A percentile compares a stretch with the other conserved stretches of the same genome.
Evolutionary conservation across 2,888 invertebrate species (phyloP).

Genomic region (Mechanitis mazaeus): DNA sequence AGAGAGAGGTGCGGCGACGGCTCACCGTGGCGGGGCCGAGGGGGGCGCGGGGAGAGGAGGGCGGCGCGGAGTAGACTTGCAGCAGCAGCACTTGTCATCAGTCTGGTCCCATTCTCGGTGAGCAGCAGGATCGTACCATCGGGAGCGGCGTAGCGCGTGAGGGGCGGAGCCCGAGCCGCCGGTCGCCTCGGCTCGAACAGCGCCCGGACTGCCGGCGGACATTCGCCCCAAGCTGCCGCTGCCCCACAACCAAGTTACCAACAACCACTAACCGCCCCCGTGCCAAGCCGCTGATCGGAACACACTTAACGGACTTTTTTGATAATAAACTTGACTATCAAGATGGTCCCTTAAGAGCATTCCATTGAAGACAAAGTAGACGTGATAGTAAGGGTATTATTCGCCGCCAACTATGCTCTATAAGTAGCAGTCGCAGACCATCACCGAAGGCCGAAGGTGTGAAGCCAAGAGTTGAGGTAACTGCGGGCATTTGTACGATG

Average conservation of each 20-base stretch:
- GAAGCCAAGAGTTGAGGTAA: slow-evolving; percentile 76
- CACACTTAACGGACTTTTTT: slow-evolving; percentile 55
- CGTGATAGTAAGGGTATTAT: slow-evolving; percentile 54
- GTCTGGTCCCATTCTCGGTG: slow-evolving; percentile 79
- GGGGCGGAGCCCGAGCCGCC: slow-evolving; percentile 66
- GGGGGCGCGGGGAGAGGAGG: slow-evolving; percentile 74
- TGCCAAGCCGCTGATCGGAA: slow-evolving; percentile 56
- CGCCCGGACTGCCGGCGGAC: slow-evolving; percentile 74
- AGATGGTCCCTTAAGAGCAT: slow-evolving; percentile 59
- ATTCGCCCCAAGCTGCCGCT: slow-evolving; percentile 70
- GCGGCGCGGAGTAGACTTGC: slow-evolving; percentile 74
- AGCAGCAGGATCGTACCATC: slow-evolving; percentile 79
- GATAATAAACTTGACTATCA: neutral
- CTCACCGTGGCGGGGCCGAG: slow-evolving; percentile 74
- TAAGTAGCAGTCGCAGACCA: slow-evolving; percentile 52
- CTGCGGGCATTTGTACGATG: slow-evolving; percentile 76
- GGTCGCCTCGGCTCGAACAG: slow-evolving; percentile 71
- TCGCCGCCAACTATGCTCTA: slow-evolving; percentile 57
- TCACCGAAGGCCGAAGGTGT: slow-evolving; percentile 71
- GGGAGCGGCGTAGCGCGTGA: slow-evolving; percentile 78
- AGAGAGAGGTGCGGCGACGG: slow-evolving; percentile 69
- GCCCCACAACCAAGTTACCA: slow-evolving; percentile 73
- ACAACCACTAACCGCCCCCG: slow-evolving; percentile 58
- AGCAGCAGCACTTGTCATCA: slow-evolving; percentile 73
- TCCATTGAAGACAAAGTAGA: slow-evolving; percentile 48